Evolutionary conservation across 2,797 vertebrate genomes (phyloP).

Genomic region (Lagocephalus sceleratus): DNA sequence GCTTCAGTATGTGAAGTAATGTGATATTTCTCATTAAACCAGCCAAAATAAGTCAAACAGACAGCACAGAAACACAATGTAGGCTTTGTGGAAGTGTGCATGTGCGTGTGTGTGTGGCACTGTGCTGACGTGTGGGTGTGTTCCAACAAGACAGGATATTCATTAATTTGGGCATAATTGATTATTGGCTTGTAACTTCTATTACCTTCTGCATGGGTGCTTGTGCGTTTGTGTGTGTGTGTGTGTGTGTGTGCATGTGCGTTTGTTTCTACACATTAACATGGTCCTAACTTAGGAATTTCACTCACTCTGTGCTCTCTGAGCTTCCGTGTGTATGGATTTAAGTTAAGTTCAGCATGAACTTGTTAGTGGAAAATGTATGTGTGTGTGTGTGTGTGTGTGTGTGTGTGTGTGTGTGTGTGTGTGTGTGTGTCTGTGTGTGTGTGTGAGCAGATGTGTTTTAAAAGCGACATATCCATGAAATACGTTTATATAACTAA

Average conservation of each 20-base stretch:
- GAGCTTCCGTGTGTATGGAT: no score
- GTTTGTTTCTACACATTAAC: neutral
- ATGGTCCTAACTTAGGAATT: no score
- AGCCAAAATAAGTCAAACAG: slow-evolving; percentile 46
- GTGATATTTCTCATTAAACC: slow-evolving; percentile 49
- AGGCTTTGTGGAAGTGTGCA: slow-evolving; percentile 21
- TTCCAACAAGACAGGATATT: slow-evolving; percentile 54
- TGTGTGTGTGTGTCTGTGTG: neutral
- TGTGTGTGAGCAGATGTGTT: neutral
- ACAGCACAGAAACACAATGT: slow-evolving; percentile 29
- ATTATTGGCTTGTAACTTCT: slow-evolving; percentile 50
- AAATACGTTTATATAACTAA: no score
- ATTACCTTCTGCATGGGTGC: neutral
- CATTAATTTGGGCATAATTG: slow-evolving; percentile 69
- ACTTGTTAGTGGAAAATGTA: no score
- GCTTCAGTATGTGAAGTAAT: slow-evolving; percentile 27
- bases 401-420: neutral
- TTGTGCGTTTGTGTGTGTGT: slow-evolving; percentile 12
- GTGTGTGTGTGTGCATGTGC: slow-evolving; percentile 8
- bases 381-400: neutral
- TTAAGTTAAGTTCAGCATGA: no score
- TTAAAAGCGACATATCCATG: no score
- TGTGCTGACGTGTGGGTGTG: slow-evolving; percentile 46
- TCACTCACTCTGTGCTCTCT: no score
- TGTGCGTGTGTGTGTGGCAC: slow-evolving; percentile 22